Base-by-base conservation (phyloP, 2,113 vertebrate genomes). In the Zosterops pallidus region DNA sequence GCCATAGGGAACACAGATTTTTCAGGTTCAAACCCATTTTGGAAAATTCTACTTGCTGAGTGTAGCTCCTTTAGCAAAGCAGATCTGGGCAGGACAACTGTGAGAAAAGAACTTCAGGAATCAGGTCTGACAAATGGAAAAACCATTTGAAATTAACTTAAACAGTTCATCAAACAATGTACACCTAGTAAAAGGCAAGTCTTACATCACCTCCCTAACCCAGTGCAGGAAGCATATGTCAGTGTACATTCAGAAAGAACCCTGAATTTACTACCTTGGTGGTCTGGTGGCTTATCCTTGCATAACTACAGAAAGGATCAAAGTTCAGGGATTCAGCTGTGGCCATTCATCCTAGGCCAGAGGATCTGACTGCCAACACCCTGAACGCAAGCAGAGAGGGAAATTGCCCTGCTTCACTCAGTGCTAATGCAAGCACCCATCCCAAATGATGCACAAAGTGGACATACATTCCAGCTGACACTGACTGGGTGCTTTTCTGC, bases 301-400 rank as follows among this genome's bases (percentile, higher is more conserved):
- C 44, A 13, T 56, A 91, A 49, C 25, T 78, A 84, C 28, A 29
- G 79, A 90, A 92, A 25, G 25, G 46, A 88, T 55, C 74, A 52
- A 76, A 86, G 90, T 68, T 90, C 59, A 96, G 37, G 59, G n/a
- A 35, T 94, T 90, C 89, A 95, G 85, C 75, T 81, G 70, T 44
- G 81, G 35, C 50, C 60, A 57, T 55, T 88, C 89, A 78, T 68
- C 42, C 86, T 12, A 65, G 39, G 20, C 53, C 50, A 74, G 41
- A 86, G 64, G 71, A 55, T 47, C 42, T 39, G 41, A 86, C 71
- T 88, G n/a, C 59, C 39, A 62, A 65, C 12, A 62, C 19, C 24
- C 28, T 49, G 21, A 55, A 63, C 25, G 29, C 12, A 7, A 1
- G 1, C 20, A 39, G 42, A 71, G 17, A 41, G 6, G 18, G 65